Base-by-base conservation (phyloP, 1,140 invertebrate species). In the Neodiprion pinetum region DNA sequence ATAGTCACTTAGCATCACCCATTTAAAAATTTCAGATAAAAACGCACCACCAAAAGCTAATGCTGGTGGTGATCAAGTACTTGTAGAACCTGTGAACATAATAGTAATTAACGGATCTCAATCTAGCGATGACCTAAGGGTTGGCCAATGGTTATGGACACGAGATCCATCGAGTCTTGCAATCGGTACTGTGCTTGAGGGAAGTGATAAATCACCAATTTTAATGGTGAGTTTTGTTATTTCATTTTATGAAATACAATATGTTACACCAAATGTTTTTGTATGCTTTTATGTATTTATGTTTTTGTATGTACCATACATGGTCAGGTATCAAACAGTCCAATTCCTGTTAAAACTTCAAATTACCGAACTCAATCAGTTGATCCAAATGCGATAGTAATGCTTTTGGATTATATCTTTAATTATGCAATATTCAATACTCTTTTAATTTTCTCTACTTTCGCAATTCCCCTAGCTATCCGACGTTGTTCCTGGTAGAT, bases 31-130 rank as follows among this genome's bases (percentile, higher is more conserved):
- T 82, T 61, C 79, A 97, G 96, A 96, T 88, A 93, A 95, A 86
- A 99, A 99, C 89, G 93, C 94, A 40, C 90, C 94, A 9, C 97
- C 97, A 0, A 93, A 94, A 83, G 96, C 96, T 1, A 93, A 96
- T 84, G 96, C 95, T 23, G 97, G 96, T 40, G 95, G 94, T 1
- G 95, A 97, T 87, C 92, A 94, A 81, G 93, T 93, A 48, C 88
- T 97, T 0, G 90, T 92, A 9, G 86, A 97, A 11, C 97, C 97
- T 0, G 85, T 93, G 1, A 92, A 91, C 23, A 92, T 95, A 9
- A 90, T 98, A 1, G 90, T 93, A 49, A 89, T 98, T 47, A 97
- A 98, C 89, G 97, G 97, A 0, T 94, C 94, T 0, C 88, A 91
- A 71, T 98, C 97, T 0, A 93, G 89, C 69, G 97, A 99, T 87